Conservation (phyloP, 1,140 invertebrate species). For the Papilio aristodemus region DNA sequence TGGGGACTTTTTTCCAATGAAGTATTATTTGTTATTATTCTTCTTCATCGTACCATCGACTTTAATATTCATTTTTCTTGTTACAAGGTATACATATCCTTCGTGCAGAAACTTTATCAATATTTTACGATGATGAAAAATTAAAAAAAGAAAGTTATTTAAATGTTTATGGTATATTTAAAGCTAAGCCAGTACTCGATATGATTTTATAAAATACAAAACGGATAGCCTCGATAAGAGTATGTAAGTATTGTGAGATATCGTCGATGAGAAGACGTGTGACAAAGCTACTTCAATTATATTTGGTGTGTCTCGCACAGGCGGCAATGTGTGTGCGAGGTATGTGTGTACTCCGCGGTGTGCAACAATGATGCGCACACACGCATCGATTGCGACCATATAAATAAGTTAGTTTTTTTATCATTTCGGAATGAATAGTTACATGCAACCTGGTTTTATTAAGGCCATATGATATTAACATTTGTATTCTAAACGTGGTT, state of each 20-base stretch:
- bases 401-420: conserved; percentile 56
- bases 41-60: too few relatives aligned
- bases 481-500: conserved; percentile 34
- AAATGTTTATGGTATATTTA: too few relatives aligned
- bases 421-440: conserved; percentile 46
- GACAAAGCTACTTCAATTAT: background rate
- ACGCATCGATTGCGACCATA: conserved; percentile 48
- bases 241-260: too few relatives aligned
- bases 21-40: too few relatives aligned
- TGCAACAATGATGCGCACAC: conserved; percentile 44
- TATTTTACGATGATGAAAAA: too few relatives aligned
- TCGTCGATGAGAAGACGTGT: background rate
- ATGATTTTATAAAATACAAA: too few relatives aligned
- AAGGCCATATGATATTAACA: conserved; percentile 36
- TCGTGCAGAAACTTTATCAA: too few relatives aligned
- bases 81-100: too few relatives aligned
- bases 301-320: background rate
- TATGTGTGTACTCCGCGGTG: conserved; percentile 30
- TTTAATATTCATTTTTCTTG: too few relatives aligned
- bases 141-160: too few relatives aligned
- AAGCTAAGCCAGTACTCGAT: too few relatives aligned
- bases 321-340: background rate
- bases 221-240: too few relatives aligned
- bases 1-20: background rate
- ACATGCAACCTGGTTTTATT: conserved; percentile 40